Percentiles rank a stretch among this genome's conserved stretches.
Conservation (phyloP, 2,888 invertebrate species). For the Melanargia galathea region DNA sequence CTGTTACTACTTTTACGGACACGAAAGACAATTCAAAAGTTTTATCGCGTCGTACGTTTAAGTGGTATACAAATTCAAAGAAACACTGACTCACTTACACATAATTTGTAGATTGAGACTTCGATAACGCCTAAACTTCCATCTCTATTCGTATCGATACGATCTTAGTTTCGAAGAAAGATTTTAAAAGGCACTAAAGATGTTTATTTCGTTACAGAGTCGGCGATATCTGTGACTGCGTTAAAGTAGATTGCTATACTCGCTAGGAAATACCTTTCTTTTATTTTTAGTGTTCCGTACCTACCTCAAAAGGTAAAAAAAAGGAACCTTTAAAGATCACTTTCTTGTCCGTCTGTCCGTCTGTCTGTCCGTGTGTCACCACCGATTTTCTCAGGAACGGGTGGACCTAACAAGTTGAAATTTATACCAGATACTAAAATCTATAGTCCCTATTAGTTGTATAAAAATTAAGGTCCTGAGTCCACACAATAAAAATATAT, state of each 20-base stretch:
- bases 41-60: constrained; percentile 9
- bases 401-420: too few relatives aligned
- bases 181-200: constrained; percentile 19
- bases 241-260: background rate
- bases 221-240: constrained; percentile 10
- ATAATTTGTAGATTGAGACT: constrained; percentile 22
- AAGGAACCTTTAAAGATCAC: too few relatives aligned
- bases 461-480: too few relatives aligned
- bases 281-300: background rate
- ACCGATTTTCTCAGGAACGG: too few relatives aligned
- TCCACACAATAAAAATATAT: too few relatives aligned
- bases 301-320: too few relatives aligned
- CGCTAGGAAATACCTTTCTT: background rate
- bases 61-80: constrained; percentile 26
- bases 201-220: constrained; percentile 10
- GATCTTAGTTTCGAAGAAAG: constrained; percentile 29
- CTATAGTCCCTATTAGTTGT: too few relatives aligned
- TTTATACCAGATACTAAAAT: too few relatives aligned
- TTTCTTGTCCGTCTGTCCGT: too few relatives aligned
- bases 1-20: background rate
- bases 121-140: constrained; percentile 33
- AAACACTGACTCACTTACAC: constrained; percentile 21
- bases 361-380: too few relatives aligned
- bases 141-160: constrained; percentile 36
- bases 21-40: constrained; percentile 6